These are phyloP conservation scores for Morus bassanus DNA, from an alignment of 2,797 vertebrate species.

Conservation along the genomic window DNA sequence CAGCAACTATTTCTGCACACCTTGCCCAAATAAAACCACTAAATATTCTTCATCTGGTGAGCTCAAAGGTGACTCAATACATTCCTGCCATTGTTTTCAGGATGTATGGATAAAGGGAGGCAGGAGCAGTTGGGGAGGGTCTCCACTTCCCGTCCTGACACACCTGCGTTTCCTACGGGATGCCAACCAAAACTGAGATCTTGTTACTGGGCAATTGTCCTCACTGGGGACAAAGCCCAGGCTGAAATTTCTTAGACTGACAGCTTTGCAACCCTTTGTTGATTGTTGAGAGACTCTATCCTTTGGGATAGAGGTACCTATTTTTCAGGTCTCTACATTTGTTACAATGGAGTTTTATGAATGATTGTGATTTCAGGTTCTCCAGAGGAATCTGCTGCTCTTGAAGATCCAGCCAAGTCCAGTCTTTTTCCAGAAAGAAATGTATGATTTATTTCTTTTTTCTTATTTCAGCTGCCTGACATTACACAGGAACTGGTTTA, in stretches of 20 bases:
- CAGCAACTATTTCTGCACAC: neutral
- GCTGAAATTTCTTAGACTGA: neutral
- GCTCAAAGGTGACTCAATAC: neutral
- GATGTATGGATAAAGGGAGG: neutral
- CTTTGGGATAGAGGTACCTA: neutral
- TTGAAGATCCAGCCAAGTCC: neutral
- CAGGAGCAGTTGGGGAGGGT: neutral
- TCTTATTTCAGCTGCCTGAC: neutral
- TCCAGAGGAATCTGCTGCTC: neutral
- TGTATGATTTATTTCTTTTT: neutral
- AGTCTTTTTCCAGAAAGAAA: neutral
- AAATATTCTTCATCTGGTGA: neutral
- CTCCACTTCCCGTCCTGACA: neutral
- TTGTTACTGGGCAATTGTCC: neutral
- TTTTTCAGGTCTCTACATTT: neutral
- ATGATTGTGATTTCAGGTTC: neutral
- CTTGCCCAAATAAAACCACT: neutral
- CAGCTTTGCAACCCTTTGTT: neutral
- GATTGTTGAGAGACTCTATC: neutral
- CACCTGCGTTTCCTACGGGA: neutral
- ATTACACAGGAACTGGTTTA: neutral
- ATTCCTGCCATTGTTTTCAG: neutral
- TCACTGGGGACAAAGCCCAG: neutral
- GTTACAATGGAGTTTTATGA: neutral
- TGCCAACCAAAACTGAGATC: neutral